Conservation (phyloP, 2,797 vertebrate species). For the Pseudochirops cupreus region DNA sequence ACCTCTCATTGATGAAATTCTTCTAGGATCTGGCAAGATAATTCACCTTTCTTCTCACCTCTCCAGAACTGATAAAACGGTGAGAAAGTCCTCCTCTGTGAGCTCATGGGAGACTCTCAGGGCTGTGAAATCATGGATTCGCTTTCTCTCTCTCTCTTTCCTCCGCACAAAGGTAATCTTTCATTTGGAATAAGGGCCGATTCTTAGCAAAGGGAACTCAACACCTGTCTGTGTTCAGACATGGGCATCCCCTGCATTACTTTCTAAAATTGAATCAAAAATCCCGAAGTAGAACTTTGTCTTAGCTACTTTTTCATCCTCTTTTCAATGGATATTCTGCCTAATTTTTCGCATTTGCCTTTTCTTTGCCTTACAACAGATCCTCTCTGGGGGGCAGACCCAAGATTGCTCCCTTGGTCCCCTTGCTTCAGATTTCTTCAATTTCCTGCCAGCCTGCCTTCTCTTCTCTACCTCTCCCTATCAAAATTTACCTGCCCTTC, state of each 20-base stretch:
- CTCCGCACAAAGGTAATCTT: conserved; percentile 70
- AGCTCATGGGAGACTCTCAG: conserved; percentile 61
- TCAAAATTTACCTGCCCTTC: not conserved
- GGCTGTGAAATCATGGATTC: conserved; percentile 15
- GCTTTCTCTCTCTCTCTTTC: not conserved
- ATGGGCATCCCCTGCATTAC: conserved; percentile 60
- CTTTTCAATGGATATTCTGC: not conserved
- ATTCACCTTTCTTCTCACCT: not conserved
- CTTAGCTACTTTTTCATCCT: not conserved
- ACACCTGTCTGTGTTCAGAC: conserved; percentile 43
- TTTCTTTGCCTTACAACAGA: not conserved
- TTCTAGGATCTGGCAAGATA: not conserved
- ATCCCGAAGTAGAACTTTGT: not conserved
- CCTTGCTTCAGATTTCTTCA: not conserved
- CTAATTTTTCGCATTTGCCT: not conserved
- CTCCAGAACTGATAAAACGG: conserved; percentile 46
- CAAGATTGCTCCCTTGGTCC: not conserved
- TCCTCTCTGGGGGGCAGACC: not conserved
- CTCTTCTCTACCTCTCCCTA: not conserved
- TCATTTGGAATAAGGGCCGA: conserved; percentile 66
- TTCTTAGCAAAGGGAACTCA: conserved; percentile 60
- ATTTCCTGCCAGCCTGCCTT: not conserved
- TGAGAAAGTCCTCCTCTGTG: conserved; percentile 63
- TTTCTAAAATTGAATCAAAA: not conserved
- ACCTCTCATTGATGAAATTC: not conserved